Evolutionary conservation across 2,797 vertebrate species (phyloP).

Genomic region (Protonibea diacanthus): DNA sequence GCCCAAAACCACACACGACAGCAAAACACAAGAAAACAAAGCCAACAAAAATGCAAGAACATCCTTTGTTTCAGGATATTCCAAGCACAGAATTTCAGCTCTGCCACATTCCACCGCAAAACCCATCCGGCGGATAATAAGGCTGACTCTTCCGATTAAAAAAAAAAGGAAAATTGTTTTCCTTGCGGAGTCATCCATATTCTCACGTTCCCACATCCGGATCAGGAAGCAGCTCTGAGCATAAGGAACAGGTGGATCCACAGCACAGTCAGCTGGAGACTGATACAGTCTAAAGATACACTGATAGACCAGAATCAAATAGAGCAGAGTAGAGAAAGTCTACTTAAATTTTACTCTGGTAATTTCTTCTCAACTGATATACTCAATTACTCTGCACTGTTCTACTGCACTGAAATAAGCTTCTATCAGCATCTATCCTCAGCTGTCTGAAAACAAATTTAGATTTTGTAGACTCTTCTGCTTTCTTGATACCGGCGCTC

Average conservation of each 20-base stretch:
- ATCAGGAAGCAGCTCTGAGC: conserved; percentile 68
- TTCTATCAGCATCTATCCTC: no score
- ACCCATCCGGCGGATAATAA: conserved; percentile 62
- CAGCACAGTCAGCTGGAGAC: conserved; percentile 43
- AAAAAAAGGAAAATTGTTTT: conserved; percentile 53
- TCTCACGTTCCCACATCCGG: conserved; percentile 75
- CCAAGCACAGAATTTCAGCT: conserved; percentile 46
- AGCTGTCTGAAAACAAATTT: no score
- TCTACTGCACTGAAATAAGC: no score
- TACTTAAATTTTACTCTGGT: no score
- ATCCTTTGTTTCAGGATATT: conserved; percentile 57
- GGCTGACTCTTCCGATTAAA: conserved; percentile 46
- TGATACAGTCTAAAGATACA: not conserved
- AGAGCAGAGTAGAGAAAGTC: no score
- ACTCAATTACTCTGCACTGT: no score
- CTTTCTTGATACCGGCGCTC: no score
- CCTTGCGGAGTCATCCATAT: conserved; percentile 59
- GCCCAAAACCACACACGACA: conserved; percentile 48
- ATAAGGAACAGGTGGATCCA: conserved; percentile 73
- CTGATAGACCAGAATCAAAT: no score
- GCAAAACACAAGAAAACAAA: conserved; percentile 37
- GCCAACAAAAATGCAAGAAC: conserved; percentile 52
- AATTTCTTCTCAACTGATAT: no score
- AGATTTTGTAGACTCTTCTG: no score
- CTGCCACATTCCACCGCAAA: conserved; percentile 59